Percentiles rank a stretch among this genome's conserved stretches.
phyloP scores from a whole-genome alignment of 2,113 vertebrate genomes.

The Aspiorhynchus laticeps region DNA sequence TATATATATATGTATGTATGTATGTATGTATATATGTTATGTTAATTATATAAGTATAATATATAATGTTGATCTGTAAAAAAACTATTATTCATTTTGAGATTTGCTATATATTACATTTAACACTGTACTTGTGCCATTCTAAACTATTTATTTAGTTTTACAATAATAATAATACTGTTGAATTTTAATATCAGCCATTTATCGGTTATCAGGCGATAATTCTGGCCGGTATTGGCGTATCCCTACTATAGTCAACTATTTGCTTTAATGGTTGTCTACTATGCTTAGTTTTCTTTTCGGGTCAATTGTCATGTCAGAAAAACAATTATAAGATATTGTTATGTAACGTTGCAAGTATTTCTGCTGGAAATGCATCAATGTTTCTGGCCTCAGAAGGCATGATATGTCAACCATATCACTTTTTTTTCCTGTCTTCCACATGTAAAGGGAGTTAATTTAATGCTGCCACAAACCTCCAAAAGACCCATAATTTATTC shows the following conservation, averaged over 20 bases:
- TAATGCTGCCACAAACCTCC: constrained; percentile 13
- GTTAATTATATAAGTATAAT: too few relatives aligned
- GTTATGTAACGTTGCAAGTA: background rate
- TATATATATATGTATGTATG: background rate
- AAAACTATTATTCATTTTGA: too few relatives aligned
- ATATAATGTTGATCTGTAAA: too few relatives aligned
- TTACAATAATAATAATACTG: too few relatives aligned
- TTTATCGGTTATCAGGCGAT: background rate
- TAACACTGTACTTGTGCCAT: too few relatives aligned
- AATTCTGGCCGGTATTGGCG: background rate
- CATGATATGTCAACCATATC: background rate
- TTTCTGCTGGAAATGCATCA: background rate
- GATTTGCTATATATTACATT: too few relatives aligned
- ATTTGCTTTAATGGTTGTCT: background rate
- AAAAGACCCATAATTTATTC: constrained; percentile 37
- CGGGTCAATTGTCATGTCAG: background rate
- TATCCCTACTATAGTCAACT: background rate
- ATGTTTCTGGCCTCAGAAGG: background rate
- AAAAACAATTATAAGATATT: background rate
- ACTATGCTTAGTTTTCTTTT: background rate
- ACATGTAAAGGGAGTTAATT: constrained; percentile 8
- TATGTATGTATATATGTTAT: too few relatives aligned
- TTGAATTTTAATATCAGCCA: background rate
- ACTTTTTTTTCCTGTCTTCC: background rate
- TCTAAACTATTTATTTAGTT: too few relatives aligned